A percentile compares a stretch with the other conserved stretches of the same genome.
phyloP scores from a whole-genome alignment of 2,797 vertebrate species.

The Gallinago stenura region DNA sequence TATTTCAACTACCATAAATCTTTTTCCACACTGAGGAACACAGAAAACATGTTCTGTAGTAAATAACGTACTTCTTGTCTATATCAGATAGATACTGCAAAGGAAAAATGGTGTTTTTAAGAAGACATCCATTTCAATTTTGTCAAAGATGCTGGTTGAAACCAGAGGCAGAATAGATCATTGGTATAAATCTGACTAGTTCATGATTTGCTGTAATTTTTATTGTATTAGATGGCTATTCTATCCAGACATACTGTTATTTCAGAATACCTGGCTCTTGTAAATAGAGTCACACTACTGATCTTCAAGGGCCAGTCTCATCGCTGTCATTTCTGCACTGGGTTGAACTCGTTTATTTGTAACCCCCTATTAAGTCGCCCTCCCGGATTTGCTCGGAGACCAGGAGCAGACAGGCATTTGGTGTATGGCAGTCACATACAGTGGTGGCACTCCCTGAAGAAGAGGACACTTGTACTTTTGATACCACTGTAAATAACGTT shows the following conservation, averaged over 20 bases:
- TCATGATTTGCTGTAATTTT: constrained; percentile 16
- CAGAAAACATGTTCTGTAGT: background rate
- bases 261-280: background rate
- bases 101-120: background rate
- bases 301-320: background rate
- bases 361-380: background rate
- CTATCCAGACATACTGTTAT: background rate
- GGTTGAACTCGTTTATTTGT: background rate
- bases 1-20: background rate
- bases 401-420: background rate
- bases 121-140: constrained; percentile 17
- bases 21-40: background rate
- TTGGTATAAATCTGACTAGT: background rate
- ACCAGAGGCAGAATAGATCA: background rate
- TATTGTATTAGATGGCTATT: constrained; percentile 2
- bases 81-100: background rate
- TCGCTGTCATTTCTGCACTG: background rate
- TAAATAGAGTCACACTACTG: background rate
- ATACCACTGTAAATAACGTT: background rate
- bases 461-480: background rate
- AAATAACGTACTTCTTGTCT: background rate
- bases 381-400: background rate
- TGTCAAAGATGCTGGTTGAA: background rate
- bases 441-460: background rate
- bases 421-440: fast-evolving